Evolutionary conservation across 1,140 invertebrate genomes (phyloP).

Genomic region (Potamilus streckersoni): DNA sequence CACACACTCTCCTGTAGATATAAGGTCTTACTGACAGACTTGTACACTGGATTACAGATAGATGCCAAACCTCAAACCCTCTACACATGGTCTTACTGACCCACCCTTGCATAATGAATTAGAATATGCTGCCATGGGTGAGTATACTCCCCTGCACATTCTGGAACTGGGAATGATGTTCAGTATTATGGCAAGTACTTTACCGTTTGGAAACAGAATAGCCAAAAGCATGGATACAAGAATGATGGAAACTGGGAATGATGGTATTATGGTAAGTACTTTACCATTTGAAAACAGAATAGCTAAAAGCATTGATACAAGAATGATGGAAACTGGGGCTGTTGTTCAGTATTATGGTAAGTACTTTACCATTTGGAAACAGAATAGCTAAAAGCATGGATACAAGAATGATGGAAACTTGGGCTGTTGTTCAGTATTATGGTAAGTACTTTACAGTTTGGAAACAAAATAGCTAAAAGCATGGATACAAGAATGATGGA

Average conservation of each 20-base stretch:
- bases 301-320: slow-evolving; percentile 80
- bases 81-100: no score
- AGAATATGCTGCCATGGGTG: no score
- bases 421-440: no score
- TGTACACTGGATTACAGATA: no score
- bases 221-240: slow-evolving; percentile 80
- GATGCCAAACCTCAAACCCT: no score
- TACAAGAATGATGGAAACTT: slow-evolving; percentile 79
- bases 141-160: no score
- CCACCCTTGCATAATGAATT: no score
- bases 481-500: slow-evolving; percentile 82
- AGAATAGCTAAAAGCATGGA: slow-evolving; percentile 79
- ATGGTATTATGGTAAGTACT: slow-evolving; percentile 5
- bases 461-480: slow-evolving; percentile 74
- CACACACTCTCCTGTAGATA: no score
- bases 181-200: slow-evolving; percentile 18
- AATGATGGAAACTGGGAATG: slow-evolving; percentile 78
- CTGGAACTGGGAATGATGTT: no score
- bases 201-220: slow-evolving; percentile 70
- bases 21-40: no score
- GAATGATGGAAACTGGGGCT: slow-evolving; percentile 81
- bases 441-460: slow-evolving; percentile 64
- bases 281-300: slow-evolving; percentile 70
- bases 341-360: no score
- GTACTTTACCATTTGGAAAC: slow-evolving; percentile 68